phyloP scores from a whole-genome alignment of 2,888 invertebrate species.

The Phyllotreta striolata region DNA sequence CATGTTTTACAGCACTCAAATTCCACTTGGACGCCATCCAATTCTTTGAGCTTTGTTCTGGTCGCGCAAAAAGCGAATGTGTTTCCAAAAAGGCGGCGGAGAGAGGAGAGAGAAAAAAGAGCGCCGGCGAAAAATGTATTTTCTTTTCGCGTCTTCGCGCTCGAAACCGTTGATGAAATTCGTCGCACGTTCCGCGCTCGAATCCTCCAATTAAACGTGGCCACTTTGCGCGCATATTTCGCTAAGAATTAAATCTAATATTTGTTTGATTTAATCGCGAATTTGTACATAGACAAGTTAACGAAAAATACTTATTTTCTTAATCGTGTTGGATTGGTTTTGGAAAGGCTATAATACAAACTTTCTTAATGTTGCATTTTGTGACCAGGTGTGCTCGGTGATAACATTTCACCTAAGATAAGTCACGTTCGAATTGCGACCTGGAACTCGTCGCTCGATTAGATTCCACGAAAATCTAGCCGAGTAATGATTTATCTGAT shows the following conservation, averaged over 20 bases:
- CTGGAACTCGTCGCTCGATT: not conserved
- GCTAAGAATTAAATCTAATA: no score
- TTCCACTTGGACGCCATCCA: constrained; percentile 43
- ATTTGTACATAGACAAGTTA: no score
- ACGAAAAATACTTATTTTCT: constrained; percentile 13
- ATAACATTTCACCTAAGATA: no score
- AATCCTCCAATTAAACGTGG: not conserved
- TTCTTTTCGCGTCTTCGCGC: constrained; percentile 3
- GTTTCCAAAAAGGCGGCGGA: constrained; percentile 2
- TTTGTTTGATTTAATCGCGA: no score
- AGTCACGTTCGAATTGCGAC: constrained; percentile 2
- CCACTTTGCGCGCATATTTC: not conserved
- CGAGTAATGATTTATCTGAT: no score
- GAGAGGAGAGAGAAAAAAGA: no score
- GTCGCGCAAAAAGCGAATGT: constrained; percentile 24
- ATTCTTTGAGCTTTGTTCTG: constrained; percentile 42
- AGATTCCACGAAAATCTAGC: no score
- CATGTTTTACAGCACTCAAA: constrained; percentile 22
- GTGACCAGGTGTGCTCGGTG: no score
- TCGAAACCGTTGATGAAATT: constrained; percentile 7
- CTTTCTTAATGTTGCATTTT: no score
- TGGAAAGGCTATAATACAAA: no score
- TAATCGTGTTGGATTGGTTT: no score
- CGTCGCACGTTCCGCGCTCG: not conserved
- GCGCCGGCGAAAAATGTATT: constrained; percentile 5